A percentile compares a stretch with the other conserved stretches of the same genome.
Evolutionary conservation across 2,888 invertebrate species (phyloP).

Genomic region (Conomelus anceps): DNA sequence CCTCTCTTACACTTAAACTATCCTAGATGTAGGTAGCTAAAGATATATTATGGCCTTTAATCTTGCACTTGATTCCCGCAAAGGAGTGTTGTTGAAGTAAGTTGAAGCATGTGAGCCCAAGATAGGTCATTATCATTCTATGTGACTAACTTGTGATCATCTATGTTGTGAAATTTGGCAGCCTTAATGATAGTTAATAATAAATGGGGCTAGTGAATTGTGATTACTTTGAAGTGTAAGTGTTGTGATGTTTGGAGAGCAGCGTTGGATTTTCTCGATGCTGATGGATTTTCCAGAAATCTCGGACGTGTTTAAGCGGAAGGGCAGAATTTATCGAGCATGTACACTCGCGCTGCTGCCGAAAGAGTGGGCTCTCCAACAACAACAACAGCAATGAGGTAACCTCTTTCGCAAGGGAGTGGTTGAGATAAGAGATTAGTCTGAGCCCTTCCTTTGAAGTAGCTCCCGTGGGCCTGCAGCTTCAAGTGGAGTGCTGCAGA

Average conservation of each 20-base stretch:
- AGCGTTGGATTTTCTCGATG: background rate
- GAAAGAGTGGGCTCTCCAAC: background rate
- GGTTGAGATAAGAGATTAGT: background rate
- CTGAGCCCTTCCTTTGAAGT: background rate
- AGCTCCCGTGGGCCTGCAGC: background rate
- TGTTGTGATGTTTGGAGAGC: background rate
- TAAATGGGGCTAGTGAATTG: background rate
- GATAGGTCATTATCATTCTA: no score
- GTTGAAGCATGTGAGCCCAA: no score
- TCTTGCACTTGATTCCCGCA: no score
- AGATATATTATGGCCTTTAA: no score
- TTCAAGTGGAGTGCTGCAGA: background rate
- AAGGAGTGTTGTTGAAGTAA: no score
- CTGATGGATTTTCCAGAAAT: background rate
- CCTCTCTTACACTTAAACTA: no score
- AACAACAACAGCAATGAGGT: background rate
- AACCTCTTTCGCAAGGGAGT: background rate
- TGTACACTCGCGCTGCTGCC: background rate
- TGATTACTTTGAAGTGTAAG: background rate
- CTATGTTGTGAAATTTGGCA: background rate
- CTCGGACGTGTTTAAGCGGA: background rate
- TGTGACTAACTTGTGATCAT: no score
- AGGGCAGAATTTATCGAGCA: background rate
- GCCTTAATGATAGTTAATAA: background rate
- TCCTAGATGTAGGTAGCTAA: no score